Percentiles rank a stretch among this genome's conserved stretches.
These are phyloP conservation scores for Steinernema khuongi DNA, from an alignment of 1,140 invertebrate species.

Conservation along the genomic window DNA sequence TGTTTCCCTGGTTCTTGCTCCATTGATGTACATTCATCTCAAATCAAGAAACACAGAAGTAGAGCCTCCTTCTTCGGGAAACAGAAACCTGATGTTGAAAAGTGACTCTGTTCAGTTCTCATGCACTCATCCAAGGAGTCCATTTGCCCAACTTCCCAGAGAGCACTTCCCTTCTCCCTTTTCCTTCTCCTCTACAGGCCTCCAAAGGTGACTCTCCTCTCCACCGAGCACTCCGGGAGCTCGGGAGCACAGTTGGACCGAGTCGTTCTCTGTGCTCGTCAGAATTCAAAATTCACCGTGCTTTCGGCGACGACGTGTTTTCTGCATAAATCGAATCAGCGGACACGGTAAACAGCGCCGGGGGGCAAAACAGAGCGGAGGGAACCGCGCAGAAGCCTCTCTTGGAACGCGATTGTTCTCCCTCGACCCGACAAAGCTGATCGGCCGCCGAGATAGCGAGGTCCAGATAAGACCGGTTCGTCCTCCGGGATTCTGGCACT, in stretches of 20 bases:
- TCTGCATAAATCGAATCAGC: slow-evolving; percentile 13
- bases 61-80: too few relatives aligned
- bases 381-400: not conserved
- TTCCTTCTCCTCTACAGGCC: too few relatives aligned
- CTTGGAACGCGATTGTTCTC: not conserved
- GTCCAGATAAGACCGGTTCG: not conserved
- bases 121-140: too few relatives aligned
- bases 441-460: not conserved
- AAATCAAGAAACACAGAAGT: too few relatives aligned
- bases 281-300: not conserved
- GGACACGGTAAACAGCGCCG: not conserved
- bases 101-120: too few relatives aligned
- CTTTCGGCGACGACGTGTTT: not conserved
- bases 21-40: too few relatives aligned
- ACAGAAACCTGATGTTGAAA: too few relatives aligned
- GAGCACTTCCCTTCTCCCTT: too few relatives aligned
- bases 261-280: not conserved
- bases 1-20: too few relatives aligned
- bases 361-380: not conserved
- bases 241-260: not conserved
- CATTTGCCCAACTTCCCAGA: too few relatives aligned
- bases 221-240: too few relatives aligned
- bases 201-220: too few relatives aligned
- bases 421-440: not conserved
- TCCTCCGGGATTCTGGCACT: slow-evolving; percentile 6